phyloP scores from a whole-genome alignment of 2,797 vertebrate genomes.

The Huso huso region DNA sequence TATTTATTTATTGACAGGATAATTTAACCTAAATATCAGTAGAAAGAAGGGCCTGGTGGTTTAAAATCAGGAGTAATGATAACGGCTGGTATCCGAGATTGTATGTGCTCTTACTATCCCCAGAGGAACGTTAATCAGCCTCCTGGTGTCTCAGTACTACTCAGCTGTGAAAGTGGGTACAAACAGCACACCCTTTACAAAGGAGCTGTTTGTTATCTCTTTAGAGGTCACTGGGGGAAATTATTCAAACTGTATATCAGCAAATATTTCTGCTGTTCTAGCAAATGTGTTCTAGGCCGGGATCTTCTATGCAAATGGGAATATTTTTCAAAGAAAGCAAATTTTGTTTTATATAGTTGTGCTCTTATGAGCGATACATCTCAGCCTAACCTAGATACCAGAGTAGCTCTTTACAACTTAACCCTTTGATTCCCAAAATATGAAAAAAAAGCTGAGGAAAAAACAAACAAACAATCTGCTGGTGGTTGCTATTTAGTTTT shows the following conservation, averaged over 20 bases:
- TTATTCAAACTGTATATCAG: slow-evolving; percentile 8
- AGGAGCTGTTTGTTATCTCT: slow-evolving; percentile 14
- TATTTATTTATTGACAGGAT: no score
- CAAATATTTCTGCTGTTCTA: slow-evolving; percentile 12
- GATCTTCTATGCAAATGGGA: neutral
- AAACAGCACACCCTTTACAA: slow-evolving; percentile 7
- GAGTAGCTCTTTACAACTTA: no score
- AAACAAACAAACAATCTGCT: no score
- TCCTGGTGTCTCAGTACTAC: slow-evolving; percentile 17
- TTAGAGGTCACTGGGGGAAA: slow-evolving; percentile 6
- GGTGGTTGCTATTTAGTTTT: no score
- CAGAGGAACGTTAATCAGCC: slow-evolving; percentile 9
- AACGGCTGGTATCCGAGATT: slow-evolving; percentile 30
- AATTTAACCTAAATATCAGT: no score
- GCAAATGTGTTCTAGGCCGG: slow-evolving; percentile 9
- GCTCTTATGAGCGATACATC: no score
- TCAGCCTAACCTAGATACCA: no score
- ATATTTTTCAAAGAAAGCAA: no score
- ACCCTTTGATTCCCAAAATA: no score
- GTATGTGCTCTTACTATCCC: slow-evolving; percentile 25
- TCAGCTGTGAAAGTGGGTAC: slow-evolving; percentile 20
- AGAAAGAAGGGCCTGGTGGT: no score
- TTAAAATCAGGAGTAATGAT: neutral
- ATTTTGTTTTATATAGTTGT: no score
- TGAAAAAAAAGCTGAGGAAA: no score